Evolutionary conservation across 2,888 invertebrate genomes (phyloP).

Genomic region (Eurytoma adleriae): DNA sequence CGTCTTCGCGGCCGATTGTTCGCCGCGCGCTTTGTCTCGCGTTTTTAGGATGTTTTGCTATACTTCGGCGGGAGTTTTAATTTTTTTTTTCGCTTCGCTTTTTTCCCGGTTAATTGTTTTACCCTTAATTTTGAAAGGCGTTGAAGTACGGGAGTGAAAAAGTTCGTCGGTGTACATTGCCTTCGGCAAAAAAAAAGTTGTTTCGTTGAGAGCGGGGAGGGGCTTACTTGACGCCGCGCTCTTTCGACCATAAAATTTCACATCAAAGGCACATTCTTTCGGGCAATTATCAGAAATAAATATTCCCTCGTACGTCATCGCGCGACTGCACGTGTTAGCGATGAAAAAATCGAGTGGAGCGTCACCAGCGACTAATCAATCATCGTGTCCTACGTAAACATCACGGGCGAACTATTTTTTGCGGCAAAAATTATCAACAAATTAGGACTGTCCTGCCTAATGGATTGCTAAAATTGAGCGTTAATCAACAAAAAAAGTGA

Average conservation of each 20-base stretch:
- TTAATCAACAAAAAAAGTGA: background rate
- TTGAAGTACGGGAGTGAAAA: too few species aligned
- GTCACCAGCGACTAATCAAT: conserved; percentile 21
- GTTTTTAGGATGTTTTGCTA: too few species aligned
- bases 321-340: too few species aligned
- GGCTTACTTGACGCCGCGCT: background rate
- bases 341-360: background rate
- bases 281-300: conserved; percentile 21
- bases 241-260: background rate
- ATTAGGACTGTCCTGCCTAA: conserved; percentile 14
- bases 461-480: conserved; percentile 16
- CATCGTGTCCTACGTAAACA: conserved; percentile 10
- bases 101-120: too few species aligned
- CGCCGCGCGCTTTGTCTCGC: too few species aligned
- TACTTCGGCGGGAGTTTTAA: too few species aligned
- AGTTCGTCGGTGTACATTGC: too few species aligned
- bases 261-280: conserved; percentile 21
- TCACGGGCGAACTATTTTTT: background rate
- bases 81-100: too few species aligned
- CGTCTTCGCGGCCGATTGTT: too few species aligned
- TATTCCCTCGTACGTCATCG: conserved; percentile 5
- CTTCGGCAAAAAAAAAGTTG: background rate
- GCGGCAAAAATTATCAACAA: background rate
- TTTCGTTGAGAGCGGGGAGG: background rate
- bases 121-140: too few species aligned